Conservation (phyloP, 2,113 vertebrate genomes). For the Scytalopus superciliaris region DNA sequence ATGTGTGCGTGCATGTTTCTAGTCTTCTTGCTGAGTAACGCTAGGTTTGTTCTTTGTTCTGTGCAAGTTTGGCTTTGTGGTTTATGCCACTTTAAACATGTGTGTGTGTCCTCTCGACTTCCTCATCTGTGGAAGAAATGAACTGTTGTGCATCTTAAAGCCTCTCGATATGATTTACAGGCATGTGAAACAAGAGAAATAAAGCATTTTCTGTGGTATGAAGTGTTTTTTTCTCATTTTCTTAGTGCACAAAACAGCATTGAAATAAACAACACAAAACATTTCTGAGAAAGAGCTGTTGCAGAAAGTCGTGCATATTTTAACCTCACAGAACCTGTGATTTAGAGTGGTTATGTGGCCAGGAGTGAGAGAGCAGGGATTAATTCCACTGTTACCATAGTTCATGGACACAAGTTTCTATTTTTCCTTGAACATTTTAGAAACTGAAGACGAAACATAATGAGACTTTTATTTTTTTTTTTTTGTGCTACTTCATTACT, state of each 20-base stretch:
- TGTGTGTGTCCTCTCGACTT: not conserved
- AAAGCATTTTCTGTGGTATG: not conserved
- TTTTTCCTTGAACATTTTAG: not conserved
- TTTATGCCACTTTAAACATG: constrained; percentile 7
- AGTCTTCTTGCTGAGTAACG: constrained; percentile 39
- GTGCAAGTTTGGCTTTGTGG: constrained; percentile 30
- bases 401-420: not conserved
- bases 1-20: constrained; percentile 22
- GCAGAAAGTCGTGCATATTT: not conserved
- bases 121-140: not conserved
- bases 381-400: not conserved
- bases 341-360: not conserved
- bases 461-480: not conserved
- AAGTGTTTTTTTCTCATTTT: not conserved
- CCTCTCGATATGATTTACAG: not conserved
- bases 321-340: not conserved
- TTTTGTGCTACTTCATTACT: not conserved
- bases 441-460: not conserved
- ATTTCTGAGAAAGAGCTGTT: not conserved
- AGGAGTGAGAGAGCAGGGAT: not conserved
- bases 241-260: fast-evolving
- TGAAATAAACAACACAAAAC: not conserved
- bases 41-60: constrained; percentile 44
- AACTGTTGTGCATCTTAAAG: not conserved
- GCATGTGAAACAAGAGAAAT: not conserved